Conservation (phyloP, 2,113 vertebrate species). For the Siniperca chuatsi region DNA sequence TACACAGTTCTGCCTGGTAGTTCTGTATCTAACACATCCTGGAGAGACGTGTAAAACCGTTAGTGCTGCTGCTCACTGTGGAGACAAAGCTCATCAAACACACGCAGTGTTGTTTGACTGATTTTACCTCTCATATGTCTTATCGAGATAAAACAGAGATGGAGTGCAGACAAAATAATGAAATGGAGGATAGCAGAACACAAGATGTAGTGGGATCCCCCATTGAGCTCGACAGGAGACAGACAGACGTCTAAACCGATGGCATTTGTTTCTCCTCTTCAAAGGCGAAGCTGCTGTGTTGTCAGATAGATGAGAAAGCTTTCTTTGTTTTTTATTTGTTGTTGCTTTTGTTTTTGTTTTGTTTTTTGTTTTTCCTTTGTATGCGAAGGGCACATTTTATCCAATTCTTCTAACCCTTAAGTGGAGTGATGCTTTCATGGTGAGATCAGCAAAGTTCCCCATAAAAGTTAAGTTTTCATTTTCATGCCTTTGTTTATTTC, state of each 20-base stretch:
- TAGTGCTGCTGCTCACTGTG: constrained; percentile 35
- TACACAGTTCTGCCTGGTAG: constrained; percentile 22
- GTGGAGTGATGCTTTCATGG: constrained; percentile 37
- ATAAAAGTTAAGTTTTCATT: constrained; percentile 24
- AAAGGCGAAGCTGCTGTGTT: constrained; percentile 62
- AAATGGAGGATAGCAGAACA: constrained; percentile 52
- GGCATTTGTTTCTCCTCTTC: constrained; percentile 60
- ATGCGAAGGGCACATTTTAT: constrained; percentile 43
- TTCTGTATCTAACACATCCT: constrained; percentile 25
- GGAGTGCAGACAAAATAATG: constrained; percentile 49
- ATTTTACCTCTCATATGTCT: constrained; percentile 56
- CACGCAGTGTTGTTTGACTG: constrained; percentile 44
- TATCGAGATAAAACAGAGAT: constrained; percentile 66
- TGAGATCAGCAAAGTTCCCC: constrained; percentile 31
- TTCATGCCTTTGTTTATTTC: constrained; percentile 36
- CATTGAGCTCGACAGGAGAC: constrained; percentile 66
- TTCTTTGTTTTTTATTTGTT: constrained; percentile 43
- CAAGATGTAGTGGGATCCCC: constrained; percentile 53
- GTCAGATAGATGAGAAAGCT: constrained; percentile 53
- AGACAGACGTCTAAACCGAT: constrained; percentile 64
- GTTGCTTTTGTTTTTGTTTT: constrained; percentile 1
- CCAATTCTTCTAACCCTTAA: constrained; percentile 36
- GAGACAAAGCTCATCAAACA: constrained; percentile 57
- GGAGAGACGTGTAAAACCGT: constrained; percentile 22
- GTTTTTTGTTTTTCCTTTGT: constrained; percentile 22